A percentile compares a stretch with the other conserved stretches of the same genome.
Conservation (phyloP, 2,888 invertebrate genomes). For the Aleiodes alternator region DNA sequence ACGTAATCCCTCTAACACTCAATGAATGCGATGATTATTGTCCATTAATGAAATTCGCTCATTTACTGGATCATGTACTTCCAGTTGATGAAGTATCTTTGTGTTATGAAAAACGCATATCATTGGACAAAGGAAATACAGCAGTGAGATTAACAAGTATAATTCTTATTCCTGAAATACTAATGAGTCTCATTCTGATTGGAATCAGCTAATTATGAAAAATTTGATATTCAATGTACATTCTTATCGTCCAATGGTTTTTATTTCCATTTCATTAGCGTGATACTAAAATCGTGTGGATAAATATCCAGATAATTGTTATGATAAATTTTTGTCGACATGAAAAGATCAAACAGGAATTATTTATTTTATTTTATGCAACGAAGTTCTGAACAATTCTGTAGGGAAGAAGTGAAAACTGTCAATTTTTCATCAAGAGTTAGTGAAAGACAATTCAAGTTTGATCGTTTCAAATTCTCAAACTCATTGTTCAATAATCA, state of each 20-base stretch:
- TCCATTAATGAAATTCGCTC: constrained; percentile 58
- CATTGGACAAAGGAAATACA: neutral
- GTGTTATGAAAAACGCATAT: constrained; percentile 49
- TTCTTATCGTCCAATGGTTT: neutral
- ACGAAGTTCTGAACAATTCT: too few species aligned
- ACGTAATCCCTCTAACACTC: constrained; percentile 52
- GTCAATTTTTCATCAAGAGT: too few species aligned
- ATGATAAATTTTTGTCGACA: too few species aligned
- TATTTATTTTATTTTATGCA: too few species aligned
- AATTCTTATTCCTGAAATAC: neutral
- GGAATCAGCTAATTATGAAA: neutral
- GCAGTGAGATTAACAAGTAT: neutral
- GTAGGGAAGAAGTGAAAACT: too few species aligned
- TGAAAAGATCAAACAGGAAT: too few species aligned
- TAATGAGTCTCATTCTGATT: neutral
- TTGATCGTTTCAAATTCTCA: too few species aligned
- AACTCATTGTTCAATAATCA: too few species aligned
- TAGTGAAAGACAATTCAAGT: too few species aligned
- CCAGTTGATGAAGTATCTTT: constrained; percentile 56
- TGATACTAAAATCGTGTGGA: neutral
- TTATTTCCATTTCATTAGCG: neutral
- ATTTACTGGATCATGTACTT: constrained; percentile 56
- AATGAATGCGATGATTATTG: constrained; percentile 60
- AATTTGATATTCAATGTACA: neutral
- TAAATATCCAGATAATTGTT: too few species aligned